Base-by-base conservation (phyloP, 2,888 invertebrate species). In the Caenorhabditis drosophilae region DNA sequence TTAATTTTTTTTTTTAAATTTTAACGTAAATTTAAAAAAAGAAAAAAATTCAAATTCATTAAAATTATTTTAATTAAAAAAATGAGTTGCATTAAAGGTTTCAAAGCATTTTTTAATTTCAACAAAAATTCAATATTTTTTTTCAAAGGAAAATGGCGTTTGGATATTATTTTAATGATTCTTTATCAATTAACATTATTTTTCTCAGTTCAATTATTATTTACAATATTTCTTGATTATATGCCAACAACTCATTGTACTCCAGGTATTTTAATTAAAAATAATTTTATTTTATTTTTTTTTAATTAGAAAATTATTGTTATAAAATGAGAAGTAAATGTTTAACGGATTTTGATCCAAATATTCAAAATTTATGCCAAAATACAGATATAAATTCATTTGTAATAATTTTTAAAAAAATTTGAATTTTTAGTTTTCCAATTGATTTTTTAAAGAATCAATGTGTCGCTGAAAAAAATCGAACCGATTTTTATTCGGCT, bases 211-310 rank as follows among this genome's bases (percentile, higher is more conserved):
- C 63, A 63, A 45, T 16, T 63, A 15, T 16, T 63, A 18, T 63
- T 57, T 40, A 53, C 56, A 7, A 63, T 63, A 23, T 63, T 63
- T 26, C 48, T 63, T n/a, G 63, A 63, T 35, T 63, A 57, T 46
- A 63, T 63, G 63, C 63, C 63, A 6, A 35, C 38, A 34, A 63
- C 63, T 3, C 41, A 45, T 20, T 63, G 63, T 38, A 53, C 44
- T 27, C 34, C 41, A 31, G 38, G 57, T 63, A n/a, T n/a, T n/a
- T n/a, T n/a, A n/a, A n/a, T n/a, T n/a, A n/a, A n/a, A n/a, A 23
- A 18, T 2, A 11, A 1, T 41, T 38, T 7, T 7, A 16, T n/a
- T n/a, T 4, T 9, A n/a, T 36, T 7, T 50, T 2, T 4, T 23
- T 25, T 57, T 62, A 22, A 47, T 36, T 42, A 57, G 64, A 41